These are phyloP conservation scores for Pheosia tremula DNA, from an alignment of 2,888 invertebrate genomes.

Conservation along the genomic window DNA sequence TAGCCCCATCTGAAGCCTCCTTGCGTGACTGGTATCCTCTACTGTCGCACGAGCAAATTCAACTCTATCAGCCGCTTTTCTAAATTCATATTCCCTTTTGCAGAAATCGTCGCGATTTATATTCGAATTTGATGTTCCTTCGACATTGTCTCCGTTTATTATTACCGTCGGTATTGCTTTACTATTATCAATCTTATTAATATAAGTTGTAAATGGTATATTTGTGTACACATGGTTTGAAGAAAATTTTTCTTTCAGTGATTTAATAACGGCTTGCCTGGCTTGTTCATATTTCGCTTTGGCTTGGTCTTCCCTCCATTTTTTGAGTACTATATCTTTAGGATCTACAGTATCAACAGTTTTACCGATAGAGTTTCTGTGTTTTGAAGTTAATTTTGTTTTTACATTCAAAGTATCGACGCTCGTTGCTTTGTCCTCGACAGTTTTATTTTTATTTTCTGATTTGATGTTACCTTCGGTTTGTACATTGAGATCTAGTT, in stretches of 20 bases:
- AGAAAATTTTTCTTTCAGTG: slow-evolving; percentile 73
- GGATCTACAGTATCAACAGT: slow-evolving; percentile 45
- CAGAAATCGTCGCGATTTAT: slow-evolving; percentile 51
- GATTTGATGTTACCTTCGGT: slow-evolving; percentile 28
- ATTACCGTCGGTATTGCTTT: slow-evolving; percentile 58
- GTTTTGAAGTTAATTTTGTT: slow-evolving; percentile 43
- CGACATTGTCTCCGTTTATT: slow-evolving; percentile 72
- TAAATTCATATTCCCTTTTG: slow-evolving; percentile 46
- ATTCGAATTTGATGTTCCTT: slow-evolving; percentile 79
- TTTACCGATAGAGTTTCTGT: slow-evolving; percentile 38
- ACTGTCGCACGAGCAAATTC: slow-evolving; percentile 43
- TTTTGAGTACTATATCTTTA: slow-evolving; percentile 67
- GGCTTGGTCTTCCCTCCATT: slow-evolving; percentile 70
- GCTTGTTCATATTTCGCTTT: slow-evolving; percentile 69
- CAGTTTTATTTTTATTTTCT: slow-evolving; percentile 18
- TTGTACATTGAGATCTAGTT: slow-evolving; percentile 27
- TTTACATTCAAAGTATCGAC: slow-evolving; percentile 40
- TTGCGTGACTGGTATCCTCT: slow-evolving; percentile 75
- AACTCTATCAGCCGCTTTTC: slow-evolving; percentile 48
- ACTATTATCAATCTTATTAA: slow-evolving; percentile 56
- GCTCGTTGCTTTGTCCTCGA: slow-evolving; percentile 51
- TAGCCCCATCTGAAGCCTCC: slow-evolving; percentile 74
- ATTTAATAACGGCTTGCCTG: slow-evolving; percentile 71
- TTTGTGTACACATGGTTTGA: slow-evolving; percentile 43
- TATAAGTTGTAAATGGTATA: slow-evolving; percentile 44